A percentile compares a stretch with the other conserved stretches of the same genome.
Evolutionary conservation across 2,888 invertebrate species (phyloP).

Genomic region (Griposia aprilina): DNA sequence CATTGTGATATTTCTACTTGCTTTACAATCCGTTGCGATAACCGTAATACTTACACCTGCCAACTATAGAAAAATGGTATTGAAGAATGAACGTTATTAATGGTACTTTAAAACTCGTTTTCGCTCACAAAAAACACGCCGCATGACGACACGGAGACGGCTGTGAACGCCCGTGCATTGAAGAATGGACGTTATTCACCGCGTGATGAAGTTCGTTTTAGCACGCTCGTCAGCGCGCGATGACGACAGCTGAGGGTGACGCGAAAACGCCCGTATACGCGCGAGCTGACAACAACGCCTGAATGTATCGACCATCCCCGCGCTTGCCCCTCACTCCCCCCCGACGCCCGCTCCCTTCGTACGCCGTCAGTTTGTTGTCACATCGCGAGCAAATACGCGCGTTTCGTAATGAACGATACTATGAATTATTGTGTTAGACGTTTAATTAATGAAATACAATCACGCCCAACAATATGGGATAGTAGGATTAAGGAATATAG

Average conservation of each 20-base stretch:
- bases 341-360: too few relatives aligned
- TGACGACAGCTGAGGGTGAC: constrained; percentile 13
- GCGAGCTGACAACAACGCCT: constrained; percentile 55
- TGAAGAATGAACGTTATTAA: constrained; percentile 14
- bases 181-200: background rate
- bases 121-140: background rate
- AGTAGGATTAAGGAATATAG: constrained; percentile 27
- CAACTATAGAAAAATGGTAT: background rate
- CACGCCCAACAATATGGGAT: constrained; percentile 33
- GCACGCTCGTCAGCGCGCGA: background rate
- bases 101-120: background rate
- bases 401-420: constrained; percentile 12
- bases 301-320: constrained; percentile 33
- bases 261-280: constrained; percentile 41
- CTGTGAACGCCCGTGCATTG: background rate
- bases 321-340: constrained; percentile 9
- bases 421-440: constrained; percentile 28
- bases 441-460: constrained; percentile 40
- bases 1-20: background rate
- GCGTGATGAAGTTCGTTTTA: fast-evolving
- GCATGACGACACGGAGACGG: background rate
- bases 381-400: constrained; percentile 40
- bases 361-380: constrained; percentile 26
- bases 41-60: background rate
- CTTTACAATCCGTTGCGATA: constrained; percentile 1